phyloP scores from a whole-genome alignment of 2,888 invertebrate species.

The Anagyrus pseudococci region DNA sequence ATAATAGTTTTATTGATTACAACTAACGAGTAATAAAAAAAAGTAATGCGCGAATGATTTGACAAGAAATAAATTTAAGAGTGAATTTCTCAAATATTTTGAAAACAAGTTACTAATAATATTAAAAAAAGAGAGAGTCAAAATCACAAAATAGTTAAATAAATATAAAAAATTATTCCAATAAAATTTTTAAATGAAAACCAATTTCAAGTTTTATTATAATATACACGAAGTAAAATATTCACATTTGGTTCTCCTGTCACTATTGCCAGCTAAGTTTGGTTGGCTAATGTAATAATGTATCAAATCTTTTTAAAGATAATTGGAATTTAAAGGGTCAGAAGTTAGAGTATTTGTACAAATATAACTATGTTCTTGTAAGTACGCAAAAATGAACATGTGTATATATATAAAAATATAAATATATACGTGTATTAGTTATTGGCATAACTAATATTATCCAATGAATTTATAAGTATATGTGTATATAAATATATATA shows the following conservation, averaged over 20 bases:
- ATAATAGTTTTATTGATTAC: no score
- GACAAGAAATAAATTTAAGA: no score
- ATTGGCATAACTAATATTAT: no score
- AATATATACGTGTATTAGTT: conserved; percentile 46
- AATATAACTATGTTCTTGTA: conserved; percentile 44
- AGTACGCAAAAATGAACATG: no score
- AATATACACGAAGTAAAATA: conserved; percentile 38
- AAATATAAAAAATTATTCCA: neutral
- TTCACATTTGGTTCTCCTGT: conserved; percentile 61
- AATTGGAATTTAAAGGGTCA: conserved; percentile 26
- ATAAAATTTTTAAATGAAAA: neutral
- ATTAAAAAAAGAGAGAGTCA: neutral
- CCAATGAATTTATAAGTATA: conserved; percentile 40
- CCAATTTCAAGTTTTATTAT: neutral
- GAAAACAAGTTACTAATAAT: no score
- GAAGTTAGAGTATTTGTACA: conserved; percentile 35
- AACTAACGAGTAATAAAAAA: no score
- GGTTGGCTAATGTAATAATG: conserved; percentile 46
- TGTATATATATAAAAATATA: conserved; percentile 48
- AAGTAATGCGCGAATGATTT: no score
- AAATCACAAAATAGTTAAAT: neutral
- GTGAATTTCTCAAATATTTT: no score
- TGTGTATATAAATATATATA: conserved; percentile 44
- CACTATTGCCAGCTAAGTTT: conserved; percentile 60
- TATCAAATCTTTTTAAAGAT: conserved; percentile 35